Evolutionary conservation across 2,888 invertebrate species (phyloP).

Genomic region (Ethmia dodecea): DNA sequence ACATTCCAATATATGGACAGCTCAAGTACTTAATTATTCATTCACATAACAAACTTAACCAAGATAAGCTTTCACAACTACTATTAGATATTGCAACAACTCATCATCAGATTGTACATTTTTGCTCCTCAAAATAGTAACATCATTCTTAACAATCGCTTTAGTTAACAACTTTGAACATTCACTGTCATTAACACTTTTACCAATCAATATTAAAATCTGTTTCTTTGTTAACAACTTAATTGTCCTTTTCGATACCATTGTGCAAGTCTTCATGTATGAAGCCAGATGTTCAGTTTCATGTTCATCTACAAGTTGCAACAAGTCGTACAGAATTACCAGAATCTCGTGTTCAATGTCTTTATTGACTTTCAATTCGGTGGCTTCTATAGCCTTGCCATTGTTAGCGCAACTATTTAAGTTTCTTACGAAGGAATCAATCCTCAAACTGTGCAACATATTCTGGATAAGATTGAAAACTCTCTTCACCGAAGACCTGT

Average conservation of each 20-base stretch:
- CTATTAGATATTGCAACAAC: conserved; percentile 35
- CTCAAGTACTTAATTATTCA: too few relatives aligned
- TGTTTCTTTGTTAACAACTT: conserved; percentile 53
- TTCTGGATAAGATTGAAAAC: conserved; percentile 41
- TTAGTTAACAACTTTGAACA: conserved; percentile 38
- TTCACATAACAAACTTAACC: conserved; percentile 17
- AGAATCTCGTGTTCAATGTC: conserved; percentile 56
- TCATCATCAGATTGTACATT: conserved; percentile 20
- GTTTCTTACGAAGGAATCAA: conserved; percentile 43
- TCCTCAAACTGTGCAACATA: conserved; percentile 43
- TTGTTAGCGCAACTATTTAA: conserved; percentile 28
- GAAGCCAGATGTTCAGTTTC: conserved; percentile 37
- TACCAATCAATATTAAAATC: conserved; percentile 40
- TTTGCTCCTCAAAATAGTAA: conserved; percentile 40
- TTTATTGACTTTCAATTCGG: conserved; percentile 51
- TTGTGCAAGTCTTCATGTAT: conserved; percentile 41
- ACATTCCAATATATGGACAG: too few relatives aligned
- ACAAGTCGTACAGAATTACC: conserved; percentile 40
- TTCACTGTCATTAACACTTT: conserved; percentile 34
- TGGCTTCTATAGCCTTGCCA: conserved; percentile 28
- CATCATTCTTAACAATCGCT: conserved; percentile 39
- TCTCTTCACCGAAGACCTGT: conserved; percentile 35
- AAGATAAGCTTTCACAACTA: conserved; percentile 40
- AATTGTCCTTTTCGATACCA: conserved; percentile 47
- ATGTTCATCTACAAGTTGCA: conserved; percentile 36